Conservation (phyloP, 92 coral and sea anemone genomes). For the Muricea muricata region DNA sequence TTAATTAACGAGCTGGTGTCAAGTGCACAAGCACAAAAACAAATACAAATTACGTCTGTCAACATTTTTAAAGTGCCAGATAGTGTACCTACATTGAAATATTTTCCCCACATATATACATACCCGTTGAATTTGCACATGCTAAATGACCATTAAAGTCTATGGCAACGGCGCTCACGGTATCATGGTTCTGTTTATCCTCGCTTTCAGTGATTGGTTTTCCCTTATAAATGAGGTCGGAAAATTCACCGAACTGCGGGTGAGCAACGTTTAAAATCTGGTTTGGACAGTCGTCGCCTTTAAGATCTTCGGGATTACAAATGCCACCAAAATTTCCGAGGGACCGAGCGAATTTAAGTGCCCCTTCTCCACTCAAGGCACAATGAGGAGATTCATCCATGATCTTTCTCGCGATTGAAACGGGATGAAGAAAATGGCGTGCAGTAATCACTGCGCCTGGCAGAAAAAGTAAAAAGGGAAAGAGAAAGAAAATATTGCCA, state of each 20-base stretch:
- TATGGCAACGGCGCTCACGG: constrained; percentile 96
- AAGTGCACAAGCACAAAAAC: too few relatives aligned
- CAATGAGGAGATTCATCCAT: constrained; percentile 83
- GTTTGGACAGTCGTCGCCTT: constrained; percentile 3
- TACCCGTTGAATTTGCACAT: constrained; percentile 83
- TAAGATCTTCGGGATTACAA: constrained; percentile 56
- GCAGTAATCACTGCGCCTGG: neutral
- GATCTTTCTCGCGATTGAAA: neutral
- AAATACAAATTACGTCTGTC: too few relatives aligned
- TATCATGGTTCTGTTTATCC: constrained; percentile 55
- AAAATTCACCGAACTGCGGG: too few relatives aligned
- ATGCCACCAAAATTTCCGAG: constrained; percentile 66
- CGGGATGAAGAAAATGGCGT: neutral
- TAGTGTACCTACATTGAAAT: too few relatives aligned
- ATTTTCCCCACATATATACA: too few relatives aligned
- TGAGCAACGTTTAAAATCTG: too few relatives aligned
- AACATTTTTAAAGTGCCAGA: too few relatives aligned
- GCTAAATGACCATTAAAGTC: constrained; percentile 82
- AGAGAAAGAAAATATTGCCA: too few relatives aligned
- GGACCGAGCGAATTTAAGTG: constrained; percentile 72
- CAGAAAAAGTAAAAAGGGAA: too few relatives aligned
- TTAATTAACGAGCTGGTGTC: too few relatives aligned
- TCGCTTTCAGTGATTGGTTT: too few relatives aligned
- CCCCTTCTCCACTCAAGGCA: constrained; percentile 79
- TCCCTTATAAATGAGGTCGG: too few relatives aligned